A percentile compares a stretch with the other conserved stretches of the same genome.
Evolutionary conservation across 2,888 invertebrate genomes (phyloP).

Genomic region (Bombyx huttoni): DNA sequence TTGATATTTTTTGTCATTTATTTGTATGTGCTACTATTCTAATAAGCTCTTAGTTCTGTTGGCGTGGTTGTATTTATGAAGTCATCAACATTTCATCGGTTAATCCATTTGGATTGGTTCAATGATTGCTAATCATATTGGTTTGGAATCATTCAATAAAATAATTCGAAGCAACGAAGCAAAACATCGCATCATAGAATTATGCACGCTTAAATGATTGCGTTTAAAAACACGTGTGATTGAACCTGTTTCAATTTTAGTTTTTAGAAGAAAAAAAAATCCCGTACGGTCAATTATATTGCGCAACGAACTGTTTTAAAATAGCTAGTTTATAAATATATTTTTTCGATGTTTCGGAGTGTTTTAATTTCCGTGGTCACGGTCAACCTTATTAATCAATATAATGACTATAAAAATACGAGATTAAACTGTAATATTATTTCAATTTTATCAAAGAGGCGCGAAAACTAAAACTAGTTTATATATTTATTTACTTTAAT

Average conservation of each 20-base stretch:
- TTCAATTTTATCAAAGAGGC: too few species aligned
- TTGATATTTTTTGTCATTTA: not conserved
- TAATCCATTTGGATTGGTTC: not conserved
- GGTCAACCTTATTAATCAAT: too few species aligned
- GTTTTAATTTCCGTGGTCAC: too few species aligned
- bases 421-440: too few species aligned
- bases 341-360: not conserved
- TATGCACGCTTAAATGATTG: not conserved
- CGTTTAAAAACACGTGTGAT: conserved; percentile 23
- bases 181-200: not conserved
- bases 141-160: not conserved
- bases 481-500: too few species aligned
- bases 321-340: conserved; percentile 29
- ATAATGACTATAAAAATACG: too few species aligned
- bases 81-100: not conserved
- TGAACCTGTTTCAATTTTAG: conserved; percentile 28
- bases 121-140: not conserved
- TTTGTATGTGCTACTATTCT: not conserved
- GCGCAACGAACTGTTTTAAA: conserved; percentile 36
- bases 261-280: conserved; percentile 25
- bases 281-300: conserved; percentile 42
- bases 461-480: too few species aligned
- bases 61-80: not conserved
- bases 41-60: not conserved
- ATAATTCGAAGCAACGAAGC: not conserved